Percentiles rank a stretch among this genome's conserved stretches.
These are phyloP conservation scores for Podarcis muralis DNA, from an alignment of 2,113 vertebrate species.

Conservation along the genomic window DNA sequence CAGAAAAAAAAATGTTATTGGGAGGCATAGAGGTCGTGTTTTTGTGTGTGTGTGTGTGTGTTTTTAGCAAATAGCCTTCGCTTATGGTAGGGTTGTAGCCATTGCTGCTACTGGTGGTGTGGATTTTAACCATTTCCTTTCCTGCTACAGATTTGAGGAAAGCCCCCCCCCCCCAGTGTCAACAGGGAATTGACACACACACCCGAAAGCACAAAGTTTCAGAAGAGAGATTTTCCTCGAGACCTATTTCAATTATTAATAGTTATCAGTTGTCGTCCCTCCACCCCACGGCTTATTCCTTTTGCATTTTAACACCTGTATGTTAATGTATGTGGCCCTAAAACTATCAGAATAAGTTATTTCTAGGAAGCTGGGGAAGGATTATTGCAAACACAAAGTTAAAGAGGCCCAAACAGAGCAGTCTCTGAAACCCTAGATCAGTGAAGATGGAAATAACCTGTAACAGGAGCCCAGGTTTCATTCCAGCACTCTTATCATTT, in stretches of 20 bases:
- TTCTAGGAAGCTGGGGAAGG: neutral
- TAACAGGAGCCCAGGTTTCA: slow-evolving; percentile 60
- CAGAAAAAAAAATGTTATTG: no score
- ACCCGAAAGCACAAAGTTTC: neutral
- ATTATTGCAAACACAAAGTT: neutral
- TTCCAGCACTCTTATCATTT: slow-evolving; percentile 64
- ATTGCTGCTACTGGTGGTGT: neutral
- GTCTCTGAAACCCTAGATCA: slow-evolving; percentile 54
- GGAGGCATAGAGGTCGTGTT: no score
- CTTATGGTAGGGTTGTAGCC: neutral
- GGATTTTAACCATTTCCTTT: neutral
- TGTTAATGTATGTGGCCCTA: neutral
- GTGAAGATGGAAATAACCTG: slow-evolving; percentile 68
- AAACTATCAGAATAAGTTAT: neutral
- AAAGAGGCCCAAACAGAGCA: slow-evolving; percentile 30
- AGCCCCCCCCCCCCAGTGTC: no score
- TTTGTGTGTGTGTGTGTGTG: no score
- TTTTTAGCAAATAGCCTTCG: neutral
- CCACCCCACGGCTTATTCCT: neutral
- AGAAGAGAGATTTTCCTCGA: neutral
- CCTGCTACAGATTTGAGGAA: neutral
- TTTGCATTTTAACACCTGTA: neutral
- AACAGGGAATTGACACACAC: neutral
- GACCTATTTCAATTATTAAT: neutral
- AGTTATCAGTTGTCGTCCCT: neutral